Conservation (phyloP, 1,140 invertebrate genomes). For the Drosophila elegans region DNA sequence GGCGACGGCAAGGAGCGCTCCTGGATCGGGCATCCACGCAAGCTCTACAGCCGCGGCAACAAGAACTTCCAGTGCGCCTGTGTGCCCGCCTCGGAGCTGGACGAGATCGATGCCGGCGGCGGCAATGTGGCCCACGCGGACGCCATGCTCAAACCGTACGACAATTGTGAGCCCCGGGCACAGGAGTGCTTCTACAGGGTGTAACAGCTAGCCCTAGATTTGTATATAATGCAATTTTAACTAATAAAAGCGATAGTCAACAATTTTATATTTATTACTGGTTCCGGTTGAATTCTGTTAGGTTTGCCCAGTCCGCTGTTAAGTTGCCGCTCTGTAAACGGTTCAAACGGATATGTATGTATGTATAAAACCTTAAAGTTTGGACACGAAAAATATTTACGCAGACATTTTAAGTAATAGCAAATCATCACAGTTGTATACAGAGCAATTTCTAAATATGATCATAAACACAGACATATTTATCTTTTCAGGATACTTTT, state of each 20-base stretch:
- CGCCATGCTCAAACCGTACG: conserved; percentile 86
- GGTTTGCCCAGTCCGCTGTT: neutral
- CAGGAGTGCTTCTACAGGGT: conserved; percentile 72
- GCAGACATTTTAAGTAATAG: too few relatives aligned
- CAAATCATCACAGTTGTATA: too few relatives aligned
- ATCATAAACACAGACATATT: too few relatives aligned
- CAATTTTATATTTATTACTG: neutral
- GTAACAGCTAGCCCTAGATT: conserved; percentile 5
- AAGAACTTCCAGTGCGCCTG: conserved; percentile 91
- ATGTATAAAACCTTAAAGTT: too few relatives aligned
- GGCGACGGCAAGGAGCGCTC: conserved; percentile 93
- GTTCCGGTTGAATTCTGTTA: conserved; percentile 11
- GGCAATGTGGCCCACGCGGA: conserved; percentile 82
- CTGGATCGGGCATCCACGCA: conserved; percentile 94
- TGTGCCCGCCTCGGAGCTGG: conserved; percentile 86
- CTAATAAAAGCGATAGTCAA: neutral
- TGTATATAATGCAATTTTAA: conserved; percentile 27
- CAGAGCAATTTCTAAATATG: too few relatives aligned
- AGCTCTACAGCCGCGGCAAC: conserved; percentile 88
- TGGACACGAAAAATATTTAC: too few relatives aligned
- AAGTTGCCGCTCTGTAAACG: neutral
- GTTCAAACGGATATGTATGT: too few relatives aligned
- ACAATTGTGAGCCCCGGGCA: conserved; percentile 85
- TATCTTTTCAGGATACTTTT: too few relatives aligned
- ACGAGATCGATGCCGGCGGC: conserved; percentile 80